phyloP scores from a whole-genome alignment of 2,888 invertebrate species.

The Eupithecia insigniata region DNA sequence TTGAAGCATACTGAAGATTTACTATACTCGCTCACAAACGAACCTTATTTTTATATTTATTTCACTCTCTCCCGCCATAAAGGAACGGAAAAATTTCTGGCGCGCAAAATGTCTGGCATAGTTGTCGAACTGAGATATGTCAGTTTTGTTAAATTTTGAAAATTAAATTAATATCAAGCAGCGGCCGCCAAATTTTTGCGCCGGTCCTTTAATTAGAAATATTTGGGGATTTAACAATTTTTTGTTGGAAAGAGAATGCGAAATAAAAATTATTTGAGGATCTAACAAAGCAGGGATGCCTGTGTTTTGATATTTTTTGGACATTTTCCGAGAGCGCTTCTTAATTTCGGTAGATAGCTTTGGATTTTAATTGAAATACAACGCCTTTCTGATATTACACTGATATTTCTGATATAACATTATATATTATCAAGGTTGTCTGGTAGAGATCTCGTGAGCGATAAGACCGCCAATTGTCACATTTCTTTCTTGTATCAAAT shows the following conservation, averaged over 20 bases:
- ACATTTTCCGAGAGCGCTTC: constrained; percentile 44
- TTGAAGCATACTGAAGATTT: background rate
- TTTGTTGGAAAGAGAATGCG: constrained; percentile 51
- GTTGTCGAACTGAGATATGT: constrained; percentile 76
- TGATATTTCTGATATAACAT: too few species aligned
- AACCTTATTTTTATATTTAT: constrained; percentile 1
- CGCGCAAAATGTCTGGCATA: constrained; percentile 72
- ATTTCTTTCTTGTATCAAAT: too few species aligned
- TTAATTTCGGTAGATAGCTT: background rate
- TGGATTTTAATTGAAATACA: background rate
- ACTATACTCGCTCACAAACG: constrained; percentile 1
- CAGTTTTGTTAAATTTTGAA: constrained; percentile 81
- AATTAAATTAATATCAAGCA: constrained; percentile 74
- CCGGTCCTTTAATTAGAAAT: constrained; percentile 77
- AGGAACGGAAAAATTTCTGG: constrained; percentile 66
- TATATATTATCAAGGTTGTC: too few species aligned
- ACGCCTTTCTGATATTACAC: too few species aligned
- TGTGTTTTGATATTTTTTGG: constrained; percentile 38
- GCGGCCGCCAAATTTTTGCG: constrained; percentile 64
- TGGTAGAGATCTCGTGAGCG: too few species aligned
- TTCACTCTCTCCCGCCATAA: constrained; percentile 52
- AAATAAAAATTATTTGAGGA: constrained; percentile 48
- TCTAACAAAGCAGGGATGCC: constrained; percentile 42
- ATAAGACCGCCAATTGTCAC: too few species aligned
- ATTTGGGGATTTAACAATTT: constrained; percentile 71